Evolutionary conservation across 1,140 invertebrate species (phyloP), one percentile per base, ranked within the genome.

Genomic region (Parapsyche elsis): DNA sequence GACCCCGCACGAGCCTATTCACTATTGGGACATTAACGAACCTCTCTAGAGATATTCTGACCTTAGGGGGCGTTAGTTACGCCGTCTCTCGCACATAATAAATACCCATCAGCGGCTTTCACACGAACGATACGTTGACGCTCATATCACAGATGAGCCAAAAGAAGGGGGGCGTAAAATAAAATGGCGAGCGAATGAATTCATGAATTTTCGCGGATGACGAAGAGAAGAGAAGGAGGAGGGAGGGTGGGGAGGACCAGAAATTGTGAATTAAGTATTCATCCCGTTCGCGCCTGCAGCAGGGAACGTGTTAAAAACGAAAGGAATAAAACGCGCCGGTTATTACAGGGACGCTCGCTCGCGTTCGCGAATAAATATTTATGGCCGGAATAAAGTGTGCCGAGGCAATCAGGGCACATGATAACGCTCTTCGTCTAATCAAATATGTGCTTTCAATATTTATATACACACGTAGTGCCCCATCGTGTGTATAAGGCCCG

Each of bases 191-290:
- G 57, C 21, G 7, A 38, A 38, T 7, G 57, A 61, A 61, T 61
- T 61, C 57, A 9, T 21, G 57, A 61, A 21, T 61, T 61, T 61
- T 21, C 57, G 19, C 57, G 30, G 30, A 38, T 38, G 30, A 38
- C 30, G 30, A 38, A n/a, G 30, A 7, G 30, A 38, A 7, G 30
- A 7, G 30, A 7, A 38, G 1, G 30, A 7, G 30, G 7, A 38
- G 30, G 30, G 16, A 1, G 16, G 0, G 9, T 19, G 49, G 59
- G 21, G 59, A 2, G 21, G 49, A 16, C 49, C 24, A 67, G 64
- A 67, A 67, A 67, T 67, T 67, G 64, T 67, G 64, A 67, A 67
- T 67, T 67, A 67, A 67, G 64, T 67, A 67, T 67, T 67, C 64
- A 67, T 67, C 24, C 24, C 21, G 64, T 67, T 67, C 64, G 64